Conservation (phyloP, 2,888 invertebrate species). For the Bruchidius siliquastri region DNA sequence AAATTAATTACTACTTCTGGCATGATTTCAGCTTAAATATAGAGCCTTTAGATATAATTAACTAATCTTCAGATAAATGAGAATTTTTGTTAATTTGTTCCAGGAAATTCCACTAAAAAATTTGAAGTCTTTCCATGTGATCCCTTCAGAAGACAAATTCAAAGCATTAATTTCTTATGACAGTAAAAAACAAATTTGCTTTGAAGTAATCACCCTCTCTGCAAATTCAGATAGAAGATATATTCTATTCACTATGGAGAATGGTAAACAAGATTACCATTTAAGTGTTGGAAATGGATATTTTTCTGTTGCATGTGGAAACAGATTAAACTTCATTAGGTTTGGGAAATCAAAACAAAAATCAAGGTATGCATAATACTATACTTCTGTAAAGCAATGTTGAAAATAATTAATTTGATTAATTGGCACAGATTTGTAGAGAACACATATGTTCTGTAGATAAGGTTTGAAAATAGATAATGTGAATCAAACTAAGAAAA, state of each 20-base stretch:
- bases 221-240: background rate
- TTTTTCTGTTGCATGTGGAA: conserved; percentile 29
- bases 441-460: too few relatives aligned
- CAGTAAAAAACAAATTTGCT: conserved; percentile 14
- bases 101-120: conserved; percentile 25
- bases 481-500: too few relatives aligned
- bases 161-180: conserved; percentile 28
- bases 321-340: conserved; percentile 26
- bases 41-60: too few relatives aligned
- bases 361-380: conserved; percentile 17
- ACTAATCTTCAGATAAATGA: background rate
- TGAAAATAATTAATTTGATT: too few relatives aligned
- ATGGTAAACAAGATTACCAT: conserved; percentile 9
- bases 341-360: conserved; percentile 23
- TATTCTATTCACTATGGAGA: background rate
- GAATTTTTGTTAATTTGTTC: conserved; percentile 13
- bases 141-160: conserved; percentile 22
- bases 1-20: too few relatives aligned
- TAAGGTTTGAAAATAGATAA: too few relatives aligned
- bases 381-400: too few relatives aligned
- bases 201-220: conserved; percentile 10
- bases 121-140: conserved; percentile 25
- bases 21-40: too few relatives aligned
- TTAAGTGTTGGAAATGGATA: conserved; percentile 27
- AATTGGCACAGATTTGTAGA: too few relatives aligned